Conservation (phyloP, 2,888 invertebrate species). For the Archips xylosteana region DNA sequence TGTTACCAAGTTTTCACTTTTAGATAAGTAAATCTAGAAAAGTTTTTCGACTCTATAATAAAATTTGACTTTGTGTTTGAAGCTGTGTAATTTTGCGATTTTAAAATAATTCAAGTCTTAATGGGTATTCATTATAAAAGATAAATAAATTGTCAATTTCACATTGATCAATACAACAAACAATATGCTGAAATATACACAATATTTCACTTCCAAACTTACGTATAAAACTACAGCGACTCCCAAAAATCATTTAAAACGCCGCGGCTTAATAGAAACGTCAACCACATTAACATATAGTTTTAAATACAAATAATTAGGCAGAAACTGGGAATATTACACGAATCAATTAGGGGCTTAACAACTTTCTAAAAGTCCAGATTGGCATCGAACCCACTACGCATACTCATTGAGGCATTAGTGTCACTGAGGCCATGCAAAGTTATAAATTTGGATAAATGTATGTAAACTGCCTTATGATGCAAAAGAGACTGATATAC, state of each 20-base stretch:
- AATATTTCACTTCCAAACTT: too few species aligned
- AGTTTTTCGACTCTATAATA: too few species aligned
- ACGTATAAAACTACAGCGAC: too few species aligned
- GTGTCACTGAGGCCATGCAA: constrained; percentile 21
- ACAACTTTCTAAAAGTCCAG: constrained; percentile 37
- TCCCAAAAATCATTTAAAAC: background rate
- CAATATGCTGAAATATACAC: too few species aligned
- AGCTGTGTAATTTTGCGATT: too few species aligned
- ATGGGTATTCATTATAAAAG: too few species aligned
- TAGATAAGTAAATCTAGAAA: too few species aligned
- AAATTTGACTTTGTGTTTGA: too few species aligned
- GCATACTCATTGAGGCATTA: constrained; percentile 54
- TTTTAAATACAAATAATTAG: constrained; percentile 32
- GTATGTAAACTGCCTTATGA: constrained; percentile 54
- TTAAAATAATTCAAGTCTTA: too few species aligned
- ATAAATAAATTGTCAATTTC: too few species aligned
- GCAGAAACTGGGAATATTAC: constrained; percentile 22
- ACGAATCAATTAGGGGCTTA: constrained; percentile 29
- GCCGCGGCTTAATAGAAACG: constrained; percentile 23
- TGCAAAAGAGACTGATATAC: constrained; percentile 41
- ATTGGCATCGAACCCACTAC: constrained; percentile 52
- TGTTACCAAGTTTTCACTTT: too few species aligned
- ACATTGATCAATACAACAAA: too few species aligned
- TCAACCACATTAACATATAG: constrained; percentile 24
- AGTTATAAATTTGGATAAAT: constrained; percentile 46